Evolutionary conservation across 2,888 invertebrate genomes (phyloP), one percentile per base, ranked within the genome.

Genomic region (Volucella inanis): DNA sequence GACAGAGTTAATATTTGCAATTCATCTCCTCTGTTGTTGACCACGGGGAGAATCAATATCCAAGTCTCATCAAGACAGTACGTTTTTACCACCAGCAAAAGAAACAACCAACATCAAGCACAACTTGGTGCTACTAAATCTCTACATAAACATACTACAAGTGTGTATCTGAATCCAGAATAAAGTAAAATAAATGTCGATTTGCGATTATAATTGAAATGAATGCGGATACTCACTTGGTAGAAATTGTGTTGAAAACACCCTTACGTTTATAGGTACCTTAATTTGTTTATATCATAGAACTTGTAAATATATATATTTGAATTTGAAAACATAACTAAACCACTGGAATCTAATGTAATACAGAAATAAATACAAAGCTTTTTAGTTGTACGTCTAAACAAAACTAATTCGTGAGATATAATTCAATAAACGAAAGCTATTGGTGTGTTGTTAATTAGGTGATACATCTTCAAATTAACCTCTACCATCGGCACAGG

Each of bases 1-100:
- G 76, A 68, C 86, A 86, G 50, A 86, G 86, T 86, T 86, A 86
- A 86, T 86, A 86, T 64, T 65, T 78, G 70, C 72, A 47, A 57
- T 43, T 50, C 31, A 68, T 85, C 85, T 85, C 81, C 85, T 68
- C 61, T 50, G 50, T 61, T 38, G 54, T 65, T 38, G 54, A 59
- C 8, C 55, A 45, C 49, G 76, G 43, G 85, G 85, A 68, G 85
- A 77, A 75, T 15, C 43, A 49, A 61, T 22, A 22, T 1, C 9
- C 6, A 50, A 57, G 38, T 41, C 68, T 57, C 55, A 64, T 59
- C 45, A 22, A 57, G 55, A 49, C 59, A 39, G 55, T 12, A 2
- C 15, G 55, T 15, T 45, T 77, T 39, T n/a, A 31, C 1, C 12
- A 57, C 4, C 52, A 15, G 45, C 41, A 49, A 49, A 11, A 59